These are phyloP conservation scores for Urocolius indicus DNA, from an alignment of 2,113 vertebrate species.

Conservation along the genomic window DNA sequence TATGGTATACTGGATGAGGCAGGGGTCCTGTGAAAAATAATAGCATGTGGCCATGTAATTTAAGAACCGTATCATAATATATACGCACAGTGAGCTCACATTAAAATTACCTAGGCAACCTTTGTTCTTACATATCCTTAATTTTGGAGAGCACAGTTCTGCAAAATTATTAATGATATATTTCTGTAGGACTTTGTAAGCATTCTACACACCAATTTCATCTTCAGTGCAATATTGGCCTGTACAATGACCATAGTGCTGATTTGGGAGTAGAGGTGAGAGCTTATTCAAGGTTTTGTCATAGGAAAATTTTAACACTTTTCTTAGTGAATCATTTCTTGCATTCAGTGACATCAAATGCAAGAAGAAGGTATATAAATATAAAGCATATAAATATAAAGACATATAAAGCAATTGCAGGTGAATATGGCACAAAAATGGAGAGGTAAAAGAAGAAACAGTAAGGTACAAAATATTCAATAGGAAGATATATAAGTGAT, in stretches of 20 bases:
- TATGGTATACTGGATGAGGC: conserved; percentile 31
- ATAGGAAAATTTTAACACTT: background rate
- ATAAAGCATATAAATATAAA: too few species aligned
- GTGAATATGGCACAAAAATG: background rate
- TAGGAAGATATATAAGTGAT: background rate
- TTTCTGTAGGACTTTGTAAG: background rate
- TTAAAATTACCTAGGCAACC: conserved; percentile 17
- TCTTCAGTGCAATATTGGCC: background rate
- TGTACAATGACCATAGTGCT: background rate
- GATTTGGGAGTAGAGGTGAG: background rate
- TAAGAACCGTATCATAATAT: conserved; percentile 34
- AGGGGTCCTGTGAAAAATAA: conserved; percentile 47
- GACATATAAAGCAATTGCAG: background rate
- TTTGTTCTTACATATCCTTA: conserved; percentile 31
- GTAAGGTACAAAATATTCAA: background rate
- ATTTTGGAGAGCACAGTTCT: background rate
- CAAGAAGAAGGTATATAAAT: background rate
- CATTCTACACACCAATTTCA: background rate
- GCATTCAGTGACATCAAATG: background rate
- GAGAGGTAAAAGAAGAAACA: background rate
- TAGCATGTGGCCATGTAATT: conserved; percentile 4
- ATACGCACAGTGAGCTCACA: background rate
- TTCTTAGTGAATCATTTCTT: background rate
- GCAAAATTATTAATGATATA: background rate
- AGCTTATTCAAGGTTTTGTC: background rate